phyloP scores from a whole-genome alignment of 2,888 invertebrate genomes.

The Stomorhina lunata region DNA sequence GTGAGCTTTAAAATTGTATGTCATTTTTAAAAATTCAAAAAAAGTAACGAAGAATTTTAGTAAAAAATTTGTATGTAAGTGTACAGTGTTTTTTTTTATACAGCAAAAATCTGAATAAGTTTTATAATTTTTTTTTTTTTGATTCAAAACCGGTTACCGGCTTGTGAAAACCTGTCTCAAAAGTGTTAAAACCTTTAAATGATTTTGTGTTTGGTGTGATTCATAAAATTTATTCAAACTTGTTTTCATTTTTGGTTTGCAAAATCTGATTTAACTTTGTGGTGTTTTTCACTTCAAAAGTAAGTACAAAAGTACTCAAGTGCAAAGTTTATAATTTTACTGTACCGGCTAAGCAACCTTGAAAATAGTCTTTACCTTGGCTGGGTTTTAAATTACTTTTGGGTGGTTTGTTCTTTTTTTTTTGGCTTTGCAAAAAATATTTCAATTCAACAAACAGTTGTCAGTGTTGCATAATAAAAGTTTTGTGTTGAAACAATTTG shows the following conservation, averaged over 20 bases:
- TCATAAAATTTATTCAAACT: constrained; percentile 5
- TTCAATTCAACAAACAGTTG: background rate
- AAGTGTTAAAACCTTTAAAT: background rate
- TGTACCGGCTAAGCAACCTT: constrained; percentile 40
- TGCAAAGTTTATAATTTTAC: background rate
- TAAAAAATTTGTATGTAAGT: background rate
- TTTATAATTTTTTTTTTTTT: background rate
- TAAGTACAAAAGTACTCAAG: background rate
- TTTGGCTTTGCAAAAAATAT: background rate
- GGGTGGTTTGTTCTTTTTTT: too few relatives aligned
- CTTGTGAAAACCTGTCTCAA: constrained; percentile 34
- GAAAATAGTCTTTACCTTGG: constrained; percentile 34
- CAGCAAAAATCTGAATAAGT: background rate
- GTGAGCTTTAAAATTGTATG: background rate
- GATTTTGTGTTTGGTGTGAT: background rate
- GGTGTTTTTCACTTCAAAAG: background rate
- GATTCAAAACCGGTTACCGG: constrained; percentile 64
- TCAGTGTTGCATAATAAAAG: constrained; percentile 37
- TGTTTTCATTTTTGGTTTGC: background rate
- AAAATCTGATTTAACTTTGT: background rate
- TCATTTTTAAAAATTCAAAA: background rate
- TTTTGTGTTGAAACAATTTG: background rate
- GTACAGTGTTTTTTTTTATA: constrained; percentile 12
- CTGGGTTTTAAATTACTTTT: constrained; percentile 15
- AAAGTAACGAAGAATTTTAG: background rate